Conservation (phyloP, 2,797 vertebrate genomes). For the Peromyscus attwateri region DNA sequence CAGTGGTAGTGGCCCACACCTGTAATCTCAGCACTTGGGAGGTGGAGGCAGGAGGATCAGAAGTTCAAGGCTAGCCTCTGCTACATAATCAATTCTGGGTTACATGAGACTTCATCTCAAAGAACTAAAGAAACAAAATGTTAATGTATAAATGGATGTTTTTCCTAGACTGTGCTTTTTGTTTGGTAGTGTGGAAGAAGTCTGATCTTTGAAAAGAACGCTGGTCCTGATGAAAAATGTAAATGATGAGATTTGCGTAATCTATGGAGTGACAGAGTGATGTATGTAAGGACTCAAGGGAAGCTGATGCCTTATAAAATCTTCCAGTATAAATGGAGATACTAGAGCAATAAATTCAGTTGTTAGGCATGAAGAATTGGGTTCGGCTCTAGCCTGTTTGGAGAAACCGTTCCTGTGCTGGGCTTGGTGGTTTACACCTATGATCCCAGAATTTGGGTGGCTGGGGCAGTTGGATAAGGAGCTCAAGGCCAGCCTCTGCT, state of each 20-base stretch:
- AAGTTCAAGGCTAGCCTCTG: neutral
- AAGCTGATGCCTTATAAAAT: neutral
- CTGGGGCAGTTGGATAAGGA: neutral
- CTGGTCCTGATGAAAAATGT: neutral
- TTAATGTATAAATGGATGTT: neutral
- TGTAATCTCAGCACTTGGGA: neutral
- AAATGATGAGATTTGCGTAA: neutral
- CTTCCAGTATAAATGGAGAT: neutral
- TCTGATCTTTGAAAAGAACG: neutral
- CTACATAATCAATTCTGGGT: neutral
- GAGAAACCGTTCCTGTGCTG: neutral
- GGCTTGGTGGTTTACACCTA: neutral
- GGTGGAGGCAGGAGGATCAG: neutral
- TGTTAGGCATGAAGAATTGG: neutral
- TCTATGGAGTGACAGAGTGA: neutral
- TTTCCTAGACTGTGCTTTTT: neutral
- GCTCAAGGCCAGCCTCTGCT: neutral
- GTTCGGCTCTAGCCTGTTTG: neutral
- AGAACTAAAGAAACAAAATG: neutral
- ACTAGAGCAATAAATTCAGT: neutral
- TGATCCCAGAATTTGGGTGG: neutral
- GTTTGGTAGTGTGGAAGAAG: neutral
- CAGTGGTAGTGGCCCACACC: neutral
- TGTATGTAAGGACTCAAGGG: neutral
- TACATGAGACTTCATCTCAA: neutral